Evolutionary conservation across 2,113 vertebrate species (phyloP), one percentile per base, ranked within the genome.

Genomic region (Barbus barbus): DNA sequence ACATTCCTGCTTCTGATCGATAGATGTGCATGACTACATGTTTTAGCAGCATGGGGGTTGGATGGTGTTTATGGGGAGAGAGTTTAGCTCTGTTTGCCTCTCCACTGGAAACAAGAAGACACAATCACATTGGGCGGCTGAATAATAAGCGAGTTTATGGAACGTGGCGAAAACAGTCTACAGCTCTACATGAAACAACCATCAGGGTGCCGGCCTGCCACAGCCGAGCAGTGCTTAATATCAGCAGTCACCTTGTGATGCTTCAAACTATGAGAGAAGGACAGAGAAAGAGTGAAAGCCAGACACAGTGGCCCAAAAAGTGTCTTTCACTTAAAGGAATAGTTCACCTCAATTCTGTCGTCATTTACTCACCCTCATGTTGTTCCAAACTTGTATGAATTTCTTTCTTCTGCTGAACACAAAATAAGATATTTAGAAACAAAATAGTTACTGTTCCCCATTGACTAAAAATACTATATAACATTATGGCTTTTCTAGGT

Each of bases 101-200:
- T 83, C 75, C 56, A 85, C 86, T 90, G 87, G 84, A 44, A 87
- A 90, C 87, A 28, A 87, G 87, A 83, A 87, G 90, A 87, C 89
- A 83, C 89, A 91, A 91, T 92, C 85, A 92, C 90, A 91, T 87
- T 84, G 89, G 89, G 61, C 89, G 82, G 89, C 91, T 92, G 94
- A 93, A 93, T 93, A 94, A 94, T 93, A 92, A 93, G 90, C 85
- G 90, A 86, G 87, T 94, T 94, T 92, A 94, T 93, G 93, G 89
- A 92, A 92, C 90, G 91, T 93, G 93, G 92, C 93, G 87, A 93
- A 93, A 91, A 92, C 53, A 51, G 60, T 84, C 85, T 56, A 89
- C 84, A 84, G 78, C 93, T 90, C 89, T 85, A 91, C 91, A 91
- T 92, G 92, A 94, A 93, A 92, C 89, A 90, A 90, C 92, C 90